phyloP scores from a whole-genome alignment of 2,113 vertebrate species.

The Pyrgilauda ruficollis region DNA sequence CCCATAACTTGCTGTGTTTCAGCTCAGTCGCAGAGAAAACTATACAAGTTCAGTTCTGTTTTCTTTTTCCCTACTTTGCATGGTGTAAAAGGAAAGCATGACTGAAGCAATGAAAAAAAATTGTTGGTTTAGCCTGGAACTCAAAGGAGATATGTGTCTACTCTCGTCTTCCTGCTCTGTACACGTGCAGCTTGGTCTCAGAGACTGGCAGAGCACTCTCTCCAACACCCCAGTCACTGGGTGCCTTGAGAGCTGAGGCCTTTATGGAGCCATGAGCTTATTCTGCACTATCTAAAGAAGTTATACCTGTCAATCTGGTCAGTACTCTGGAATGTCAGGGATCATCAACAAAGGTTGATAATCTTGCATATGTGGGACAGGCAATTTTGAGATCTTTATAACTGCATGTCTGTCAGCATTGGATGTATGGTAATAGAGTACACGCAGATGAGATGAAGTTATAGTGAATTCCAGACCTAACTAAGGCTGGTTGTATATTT shows the following conservation, averaged over 20 bases:
- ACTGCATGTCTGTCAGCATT: not conserved
- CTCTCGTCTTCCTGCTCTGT: not conserved
- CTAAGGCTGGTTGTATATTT: not conserved
- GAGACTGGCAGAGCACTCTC: not conserved
- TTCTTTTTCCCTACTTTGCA: not conserved
- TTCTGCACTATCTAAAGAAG: not conserved
- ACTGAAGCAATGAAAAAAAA: not conserved
- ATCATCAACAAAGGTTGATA: not conserved
- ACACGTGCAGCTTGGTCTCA: no score
- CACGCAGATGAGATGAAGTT: not conserved
- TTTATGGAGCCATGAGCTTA: not conserved
- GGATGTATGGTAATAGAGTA: not conserved
- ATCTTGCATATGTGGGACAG: not conserved
- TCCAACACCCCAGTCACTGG: not conserved
- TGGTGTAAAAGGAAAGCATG: not conserved
- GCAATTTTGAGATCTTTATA: not conserved
- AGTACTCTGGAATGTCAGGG: not conserved
- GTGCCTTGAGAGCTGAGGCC: not conserved
- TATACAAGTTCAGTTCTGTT: not conserved
- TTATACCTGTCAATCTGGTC: not conserved
- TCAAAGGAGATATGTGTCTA: not conserved
- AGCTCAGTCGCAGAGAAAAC: not conserved
- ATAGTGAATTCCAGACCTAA: not conserved
- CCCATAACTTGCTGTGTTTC: not conserved
- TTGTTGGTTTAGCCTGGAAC: not conserved